Evolutionary conservation across 2,888 invertebrate species (phyloP).

Genomic region (Uropetala carovei): DNA sequence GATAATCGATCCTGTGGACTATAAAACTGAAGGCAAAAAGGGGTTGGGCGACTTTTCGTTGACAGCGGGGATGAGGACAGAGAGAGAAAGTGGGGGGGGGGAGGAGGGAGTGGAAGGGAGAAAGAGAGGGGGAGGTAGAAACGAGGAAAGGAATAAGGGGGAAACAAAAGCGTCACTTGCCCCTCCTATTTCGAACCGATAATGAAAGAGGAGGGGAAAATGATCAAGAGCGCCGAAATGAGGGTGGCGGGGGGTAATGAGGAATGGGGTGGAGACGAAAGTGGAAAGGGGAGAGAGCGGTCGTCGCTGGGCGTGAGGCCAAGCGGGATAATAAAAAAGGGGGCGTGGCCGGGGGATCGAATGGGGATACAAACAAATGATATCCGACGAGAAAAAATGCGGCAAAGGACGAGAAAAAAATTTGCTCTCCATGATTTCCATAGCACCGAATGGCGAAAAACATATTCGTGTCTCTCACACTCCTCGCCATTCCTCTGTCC

Average conservation of each 20-base stretch:
- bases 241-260: not conserved
- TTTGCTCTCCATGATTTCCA: constrained; percentile 13
- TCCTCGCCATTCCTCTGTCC: not conserved
- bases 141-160: not conserved
- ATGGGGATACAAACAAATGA: constrained; percentile 10
- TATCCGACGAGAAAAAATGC: constrained; percentile 5
- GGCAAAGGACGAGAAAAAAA: not conserved
- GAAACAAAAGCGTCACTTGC: not conserved
- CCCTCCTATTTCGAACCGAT: not conserved
- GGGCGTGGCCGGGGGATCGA: not conserved
- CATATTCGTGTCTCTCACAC: not conserved
- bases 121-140: not conserved
- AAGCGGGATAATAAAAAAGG: constrained; percentile 17
- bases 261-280: not conserved
- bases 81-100: not conserved
- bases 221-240: constrained; percentile 6
- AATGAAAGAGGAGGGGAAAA: not conserved
- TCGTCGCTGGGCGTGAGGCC: not conserved
- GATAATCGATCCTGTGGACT: not conserved
- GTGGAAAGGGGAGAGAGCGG: not conserved
- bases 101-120: not conserved
- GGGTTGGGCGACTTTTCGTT: not conserved
- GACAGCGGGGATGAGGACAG: not conserved
- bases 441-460: not conserved
- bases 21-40: not conserved